Percentiles rank a stretch among this genome's conserved stretches.
These are phyloP conservation scores for Copidosoma floridanum DNA, from an alignment of 1,140 invertebrate genomes.

Conservation along the genomic window DNA sequence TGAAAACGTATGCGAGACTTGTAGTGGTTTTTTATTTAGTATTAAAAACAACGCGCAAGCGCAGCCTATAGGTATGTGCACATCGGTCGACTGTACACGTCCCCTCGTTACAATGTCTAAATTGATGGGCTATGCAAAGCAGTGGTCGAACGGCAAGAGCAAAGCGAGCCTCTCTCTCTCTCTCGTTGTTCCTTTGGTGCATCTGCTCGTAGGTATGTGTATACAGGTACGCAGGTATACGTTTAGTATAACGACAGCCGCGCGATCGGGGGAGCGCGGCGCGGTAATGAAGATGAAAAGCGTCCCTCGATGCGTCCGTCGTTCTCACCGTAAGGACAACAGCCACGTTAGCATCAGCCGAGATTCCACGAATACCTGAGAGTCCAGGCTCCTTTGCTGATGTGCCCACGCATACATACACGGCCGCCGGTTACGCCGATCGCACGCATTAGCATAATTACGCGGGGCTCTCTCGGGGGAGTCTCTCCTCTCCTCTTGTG, in stretches of 20 bases:
- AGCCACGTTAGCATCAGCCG: too few relatives aligned
- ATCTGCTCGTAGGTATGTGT: too few relatives aligned
- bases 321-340: not conserved
- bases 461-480: slow-evolving; percentile 33
- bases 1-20: too few relatives aligned
- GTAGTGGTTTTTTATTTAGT: too few relatives aligned
- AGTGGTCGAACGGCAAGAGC: not conserved
- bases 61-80: too few relatives aligned
- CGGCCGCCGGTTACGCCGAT: slow-evolving; percentile 48
- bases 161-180: not conserved
- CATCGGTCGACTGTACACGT: too few relatives aligned
- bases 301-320: slow-evolving; percentile 24
- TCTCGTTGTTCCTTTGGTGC: too few relatives aligned
- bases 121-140: slow-evolving; percentile 12
- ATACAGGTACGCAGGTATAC: not conserved
- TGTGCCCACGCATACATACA: slow-evolving; percentile 24
- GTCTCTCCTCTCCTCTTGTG: not conserved
- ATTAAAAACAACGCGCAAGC: too few relatives aligned
- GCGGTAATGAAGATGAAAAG: slow-evolving; percentile 15
- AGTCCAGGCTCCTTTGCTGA: not conserved
- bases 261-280: not conserved
- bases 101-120: slow-evolving; percentile 32
- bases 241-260: not conserved
- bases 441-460: slow-evolving; percentile 51
- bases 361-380: not conserved